Evolutionary conservation across 1,140 invertebrate genomes (phyloP).

Genomic region (Calliopsis andreniformis): DNA sequence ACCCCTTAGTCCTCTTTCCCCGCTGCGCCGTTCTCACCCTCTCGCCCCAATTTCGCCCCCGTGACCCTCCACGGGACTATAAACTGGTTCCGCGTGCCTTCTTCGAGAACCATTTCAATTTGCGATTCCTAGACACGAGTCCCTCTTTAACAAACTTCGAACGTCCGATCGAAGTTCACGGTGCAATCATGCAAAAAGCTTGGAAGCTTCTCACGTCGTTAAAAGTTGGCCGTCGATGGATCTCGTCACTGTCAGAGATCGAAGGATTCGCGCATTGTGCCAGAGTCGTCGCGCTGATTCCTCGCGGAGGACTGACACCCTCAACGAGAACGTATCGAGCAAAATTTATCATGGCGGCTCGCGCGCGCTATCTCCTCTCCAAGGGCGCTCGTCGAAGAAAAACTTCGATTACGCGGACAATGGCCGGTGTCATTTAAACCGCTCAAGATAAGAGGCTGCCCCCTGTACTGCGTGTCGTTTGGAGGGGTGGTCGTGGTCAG

Average conservation of each 20-base stretch:
- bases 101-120: slow-evolving; percentile 2
- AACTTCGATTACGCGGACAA: slow-evolving; percentile 17
- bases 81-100: not conserved
- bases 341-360: not conserved
- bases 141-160: not conserved
- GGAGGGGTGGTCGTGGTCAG: slow-evolving; percentile 19
- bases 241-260: not conserved
- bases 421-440: slow-evolving; percentile 1
- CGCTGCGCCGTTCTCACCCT: not conserved
- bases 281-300: not conserved
- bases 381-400: not conserved
- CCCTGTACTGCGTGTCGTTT: not conserved
- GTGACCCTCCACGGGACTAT: not conserved
- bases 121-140: not conserved
- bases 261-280: not conserved
- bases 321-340: too few species aligned
- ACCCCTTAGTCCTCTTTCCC: not conserved
- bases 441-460: not conserved
- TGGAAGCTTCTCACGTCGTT: not conserved
- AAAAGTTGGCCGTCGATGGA: not conserved
- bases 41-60: slow-evolving; percentile 6
- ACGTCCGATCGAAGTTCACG: not conserved
- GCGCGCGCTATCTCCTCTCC: not conserved
- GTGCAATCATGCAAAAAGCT: not conserved
- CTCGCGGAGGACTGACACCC: not conserved